Percentiles rank a stretch among this genome's conserved stretches.
These are phyloP conservation scores for Calliopsis andreniformis DNA, from an alignment of 1,140 invertebrate genomes.

Conservation along the genomic window DNA sequence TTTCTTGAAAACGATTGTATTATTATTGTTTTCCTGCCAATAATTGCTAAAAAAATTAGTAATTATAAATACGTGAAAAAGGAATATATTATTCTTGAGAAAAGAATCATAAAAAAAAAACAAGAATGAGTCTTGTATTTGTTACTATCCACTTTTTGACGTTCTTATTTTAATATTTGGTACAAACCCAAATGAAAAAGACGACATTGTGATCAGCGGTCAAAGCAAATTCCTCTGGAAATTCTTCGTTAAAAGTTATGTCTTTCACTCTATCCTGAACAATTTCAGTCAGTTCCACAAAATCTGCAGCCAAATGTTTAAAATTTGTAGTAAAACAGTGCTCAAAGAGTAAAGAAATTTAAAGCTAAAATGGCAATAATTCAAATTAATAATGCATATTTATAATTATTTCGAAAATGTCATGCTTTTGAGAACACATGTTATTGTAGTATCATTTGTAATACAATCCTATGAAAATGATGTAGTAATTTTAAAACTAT, in stretches of 20 bases:
- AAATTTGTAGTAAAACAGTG: slow-evolving; percentile 13
- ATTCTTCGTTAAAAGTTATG: slow-evolving; percentile 74
- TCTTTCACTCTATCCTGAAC: slow-evolving; percentile 56
- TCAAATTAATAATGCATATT: neutral
- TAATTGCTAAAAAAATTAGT: too few species aligned
- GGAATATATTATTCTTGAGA: too few species aligned
- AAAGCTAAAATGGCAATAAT: neutral
- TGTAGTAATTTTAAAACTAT: too few species aligned
- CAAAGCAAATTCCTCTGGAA: slow-evolving; percentile 74
- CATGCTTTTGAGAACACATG: too few species aligned
- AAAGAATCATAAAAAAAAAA: neutral
- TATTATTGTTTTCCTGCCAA: too few species aligned
- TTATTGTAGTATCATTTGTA: too few species aligned
- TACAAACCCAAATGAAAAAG: slow-evolving; percentile 76
- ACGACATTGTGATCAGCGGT: slow-evolving; percentile 72
- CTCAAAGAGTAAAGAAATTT: too few species aligned
- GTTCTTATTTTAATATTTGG: neutral
- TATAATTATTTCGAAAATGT: too few species aligned
- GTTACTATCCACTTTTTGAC: neutral
- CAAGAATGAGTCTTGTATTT: slow-evolving; percentile 10
- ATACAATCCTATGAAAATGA: too few species aligned
- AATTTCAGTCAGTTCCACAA: slow-evolving; percentile 45
- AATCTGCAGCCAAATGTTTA: slow-evolving; percentile 44
- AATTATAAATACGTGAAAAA: too few species aligned
- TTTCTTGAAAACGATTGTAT: too few species aligned